Percentiles rank a stretch among this genome's conserved stretches.
Conservation (phyloP, 2,113 vertebrate species). For the Rynchops niger region DNA sequence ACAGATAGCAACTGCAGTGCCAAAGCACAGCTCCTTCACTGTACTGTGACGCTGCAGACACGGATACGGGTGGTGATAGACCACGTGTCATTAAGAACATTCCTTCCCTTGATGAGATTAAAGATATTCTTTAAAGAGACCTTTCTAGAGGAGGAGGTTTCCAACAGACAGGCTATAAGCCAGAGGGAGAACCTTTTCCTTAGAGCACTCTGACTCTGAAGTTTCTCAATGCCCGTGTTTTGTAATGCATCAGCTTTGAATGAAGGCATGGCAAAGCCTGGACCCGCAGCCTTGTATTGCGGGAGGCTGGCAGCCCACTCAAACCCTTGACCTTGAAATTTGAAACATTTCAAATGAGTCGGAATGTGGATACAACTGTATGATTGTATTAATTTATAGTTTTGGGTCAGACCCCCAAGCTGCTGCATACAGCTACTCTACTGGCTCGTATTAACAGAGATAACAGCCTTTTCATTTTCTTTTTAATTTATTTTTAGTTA, state of each 20-base stretch:
- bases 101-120: not conserved
- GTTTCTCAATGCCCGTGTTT: not conserved
- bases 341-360: not conserved
- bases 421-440: not conserved
- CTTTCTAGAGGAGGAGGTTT: not conserved
- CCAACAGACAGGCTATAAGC: not conserved
- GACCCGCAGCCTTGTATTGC: not conserved
- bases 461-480: not conserved
- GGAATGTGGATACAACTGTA: not conserved
- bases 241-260: not conserved
- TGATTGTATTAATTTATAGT: not conserved
- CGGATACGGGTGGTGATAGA: not conserved
- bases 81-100: not conserved
- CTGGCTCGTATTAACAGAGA: not conserved
- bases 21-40: not conserved
- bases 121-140: not conserved
- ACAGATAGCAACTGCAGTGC: not conserved
- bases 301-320: not conserved
- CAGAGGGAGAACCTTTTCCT: not conserved
- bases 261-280: not conserved
- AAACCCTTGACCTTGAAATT: not conserved
- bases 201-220: not conserved
- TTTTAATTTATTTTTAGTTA: not conserved
- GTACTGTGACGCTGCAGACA: rapidly evolving
- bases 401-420: not conserved